Percentiles rank a stretch among this genome's conserved stretches.
phyloP scores from a whole-genome alignment of 2,113 vertebrate species.

The Oreotragus oreotragus region DNA sequence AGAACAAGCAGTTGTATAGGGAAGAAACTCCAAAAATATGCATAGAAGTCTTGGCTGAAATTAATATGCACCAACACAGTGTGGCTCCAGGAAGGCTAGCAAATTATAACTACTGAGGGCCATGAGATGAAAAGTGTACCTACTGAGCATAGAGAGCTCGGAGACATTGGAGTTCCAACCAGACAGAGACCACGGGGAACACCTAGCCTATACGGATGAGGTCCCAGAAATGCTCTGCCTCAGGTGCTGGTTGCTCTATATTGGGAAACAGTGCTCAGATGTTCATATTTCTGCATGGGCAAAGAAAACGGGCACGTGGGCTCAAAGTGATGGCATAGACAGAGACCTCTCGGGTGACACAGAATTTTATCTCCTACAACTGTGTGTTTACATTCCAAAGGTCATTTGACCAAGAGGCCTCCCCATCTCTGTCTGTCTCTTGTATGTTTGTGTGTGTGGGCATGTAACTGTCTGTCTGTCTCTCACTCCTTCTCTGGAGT shows the following conservation, averaged over 20 bases:
- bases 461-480: not conserved
- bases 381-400: not conserved
- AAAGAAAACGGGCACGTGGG: not conserved
- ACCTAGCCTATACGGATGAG: not conserved
- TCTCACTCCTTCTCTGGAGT: not conserved
- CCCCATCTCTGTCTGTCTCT: not conserved
- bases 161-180: not conserved
- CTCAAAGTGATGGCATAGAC: not conserved
- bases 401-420: not conserved
- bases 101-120: not conserved
- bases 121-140: not conserved
- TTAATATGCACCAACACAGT: not conserved
- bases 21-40: not conserved
- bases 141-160: rapidly evolving
- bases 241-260: not conserved
- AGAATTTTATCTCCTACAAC: not conserved
- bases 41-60: not conserved
- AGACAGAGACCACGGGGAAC: not conserved
- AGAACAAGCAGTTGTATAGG: not conserved
- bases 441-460: not conserved
- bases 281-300: not conserved
- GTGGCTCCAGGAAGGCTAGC: not conserved
- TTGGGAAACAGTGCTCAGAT: not conserved
- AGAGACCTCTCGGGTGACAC: not conserved
- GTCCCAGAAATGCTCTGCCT: not conserved